Conservation (phyloP, 2,888 invertebrate genomes). For the Synergus gifuensis region DNA sequence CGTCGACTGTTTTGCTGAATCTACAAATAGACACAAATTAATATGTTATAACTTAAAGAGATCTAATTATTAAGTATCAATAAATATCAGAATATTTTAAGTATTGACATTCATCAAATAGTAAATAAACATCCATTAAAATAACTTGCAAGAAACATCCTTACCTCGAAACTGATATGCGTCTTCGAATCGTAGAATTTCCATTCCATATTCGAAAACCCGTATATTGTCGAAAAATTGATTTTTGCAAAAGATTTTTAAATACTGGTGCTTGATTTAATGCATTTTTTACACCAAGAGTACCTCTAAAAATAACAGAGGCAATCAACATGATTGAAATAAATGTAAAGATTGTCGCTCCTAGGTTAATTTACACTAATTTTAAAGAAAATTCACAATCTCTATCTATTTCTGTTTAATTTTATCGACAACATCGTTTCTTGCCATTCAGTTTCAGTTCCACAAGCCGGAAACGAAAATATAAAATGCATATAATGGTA, state of each 20-base stretch:
- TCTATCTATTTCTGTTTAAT: not conserved
- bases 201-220: not conserved
- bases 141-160: not conserved
- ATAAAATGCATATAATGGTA: too few species aligned
- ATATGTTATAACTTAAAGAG: not conserved
- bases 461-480: not conserved
- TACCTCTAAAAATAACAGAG: not conserved
- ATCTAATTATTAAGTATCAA: too few species aligned
- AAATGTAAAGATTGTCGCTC: not conserved
- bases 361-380: not conserved
- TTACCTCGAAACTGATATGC: not conserved
- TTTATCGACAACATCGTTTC: not conserved
- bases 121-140: too few species aligned
- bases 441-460: not conserved
- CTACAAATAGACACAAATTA: conserved; percentile 3
- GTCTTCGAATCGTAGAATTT: not conserved
- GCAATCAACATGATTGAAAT: not conserved
- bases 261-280: not conserved
- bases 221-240: not conserved
- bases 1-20: not conserved
- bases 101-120: too few species aligned
- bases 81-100: too few species aligned
- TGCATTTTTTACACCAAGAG: not conserved
- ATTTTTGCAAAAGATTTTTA: not conserved
- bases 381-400: not conserved